Percentiles rank a stretch among this genome's conserved stretches.
These are phyloP conservation scores for Todiramphus saurophagus DNA, from an alignment of 2,113 vertebrate genomes.

Conservation along the genomic window DNA sequence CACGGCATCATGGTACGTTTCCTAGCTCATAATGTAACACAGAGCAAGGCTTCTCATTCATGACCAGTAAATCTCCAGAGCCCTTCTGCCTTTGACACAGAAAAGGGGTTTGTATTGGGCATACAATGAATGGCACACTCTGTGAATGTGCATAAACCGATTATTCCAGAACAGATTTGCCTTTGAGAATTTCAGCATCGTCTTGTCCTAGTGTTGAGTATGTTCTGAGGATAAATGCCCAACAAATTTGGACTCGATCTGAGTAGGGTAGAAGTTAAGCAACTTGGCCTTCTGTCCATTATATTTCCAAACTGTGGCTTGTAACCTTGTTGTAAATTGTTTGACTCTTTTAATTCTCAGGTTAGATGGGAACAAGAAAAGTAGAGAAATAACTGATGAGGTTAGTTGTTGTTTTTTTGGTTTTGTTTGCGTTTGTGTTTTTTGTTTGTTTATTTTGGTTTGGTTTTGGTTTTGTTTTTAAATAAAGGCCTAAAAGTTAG, in stretches of 20 bases:
- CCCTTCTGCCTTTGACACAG: neutral
- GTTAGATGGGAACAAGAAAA: neutral
- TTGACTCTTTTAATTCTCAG: neutral
- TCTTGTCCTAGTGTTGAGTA: neutral
- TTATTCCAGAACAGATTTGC: neutral
- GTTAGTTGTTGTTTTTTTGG: neutral
- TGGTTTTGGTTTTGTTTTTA: neutral
- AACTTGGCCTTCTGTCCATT: neutral
- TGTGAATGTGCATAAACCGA: neutral
- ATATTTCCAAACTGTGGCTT: neutral
- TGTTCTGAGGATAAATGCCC: neutral
- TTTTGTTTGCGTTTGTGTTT: too few relatives aligned
- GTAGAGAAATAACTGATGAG: neutral
- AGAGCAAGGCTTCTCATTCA: neutral
- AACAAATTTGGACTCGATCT: neutral
- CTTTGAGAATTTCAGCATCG: neutral
- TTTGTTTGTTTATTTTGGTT: neutral
- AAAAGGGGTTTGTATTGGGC: neutral
- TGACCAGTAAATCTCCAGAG: neutral
- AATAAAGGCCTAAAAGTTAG: neutral
- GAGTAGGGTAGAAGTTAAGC: neutral
- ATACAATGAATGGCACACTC: neutral
- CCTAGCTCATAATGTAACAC: neutral
- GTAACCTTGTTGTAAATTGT: neutral
- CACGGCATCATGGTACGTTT: neutral